Evolutionary conservation across 2,113 vertebrate genomes (phyloP).

Genomic region (Coreoperca whiteheadi): DNA sequence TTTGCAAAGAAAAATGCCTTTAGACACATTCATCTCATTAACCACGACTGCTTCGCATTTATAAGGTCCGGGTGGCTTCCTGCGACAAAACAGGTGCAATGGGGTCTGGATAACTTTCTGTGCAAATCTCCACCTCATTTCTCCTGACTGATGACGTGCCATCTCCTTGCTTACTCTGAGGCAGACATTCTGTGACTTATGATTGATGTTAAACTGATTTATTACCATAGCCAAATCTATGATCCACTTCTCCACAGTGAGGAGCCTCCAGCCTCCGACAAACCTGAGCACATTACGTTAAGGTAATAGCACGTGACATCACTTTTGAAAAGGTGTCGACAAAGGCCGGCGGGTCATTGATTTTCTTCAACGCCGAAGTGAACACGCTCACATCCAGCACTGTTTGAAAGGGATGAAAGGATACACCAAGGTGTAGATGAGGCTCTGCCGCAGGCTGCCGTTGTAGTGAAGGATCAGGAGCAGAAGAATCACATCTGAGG

Average conservation of each 20-base stretch:
- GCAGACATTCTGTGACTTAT: slow-evolving; percentile 5
- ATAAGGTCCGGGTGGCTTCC: slow-evolving; percentile 7
- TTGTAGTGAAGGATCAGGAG: slow-evolving; percentile 88
- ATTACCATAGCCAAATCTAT: slow-evolving; percentile 92
- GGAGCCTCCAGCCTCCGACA: slow-evolving; percentile 87
- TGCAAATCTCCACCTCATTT: slow-evolving; percentile 49
- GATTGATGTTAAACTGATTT: slow-evolving; percentile 32
- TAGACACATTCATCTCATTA: slow-evolving; percentile 41
- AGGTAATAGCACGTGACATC: slow-evolving; percentile 38
- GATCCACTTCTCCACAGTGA: slow-evolving; percentile 90
- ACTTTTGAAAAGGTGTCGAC: background rate
- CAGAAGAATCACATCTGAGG: slow-evolving; percentile 89
- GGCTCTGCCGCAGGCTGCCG: slow-evolving; percentile 83
- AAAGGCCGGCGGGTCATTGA: slow-evolving; percentile 16
- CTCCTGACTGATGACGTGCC: slow-evolving; percentile 49
- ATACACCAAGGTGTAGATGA: slow-evolving; percentile 88
- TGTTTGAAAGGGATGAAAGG: slow-evolving; percentile 32
- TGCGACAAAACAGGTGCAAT: slow-evolving; percentile 17
- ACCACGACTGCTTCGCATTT: slow-evolving; percentile 21
- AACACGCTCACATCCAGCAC: background rate
- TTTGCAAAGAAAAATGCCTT: slow-evolving; percentile 20
- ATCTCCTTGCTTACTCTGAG: slow-evolving; percentile 20
- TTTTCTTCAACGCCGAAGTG: background rate
- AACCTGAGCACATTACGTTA: slow-evolving; percentile 82
- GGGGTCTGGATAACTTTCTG: slow-evolving; percentile 33